phyloP scores from a whole-genome alignment of 1,140 invertebrate genomes.

The Trichonephila inaurata region DNA sequence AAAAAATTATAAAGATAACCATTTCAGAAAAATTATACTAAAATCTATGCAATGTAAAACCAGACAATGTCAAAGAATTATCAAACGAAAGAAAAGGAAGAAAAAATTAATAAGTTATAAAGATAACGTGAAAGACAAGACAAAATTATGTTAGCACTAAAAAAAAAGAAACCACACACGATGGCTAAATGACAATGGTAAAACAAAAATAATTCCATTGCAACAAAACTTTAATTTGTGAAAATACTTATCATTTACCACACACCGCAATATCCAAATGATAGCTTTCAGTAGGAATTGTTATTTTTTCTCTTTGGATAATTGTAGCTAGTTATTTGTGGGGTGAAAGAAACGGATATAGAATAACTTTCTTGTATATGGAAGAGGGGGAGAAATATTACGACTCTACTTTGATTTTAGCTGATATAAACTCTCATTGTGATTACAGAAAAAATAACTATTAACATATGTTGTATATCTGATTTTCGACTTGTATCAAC shows the following conservation, averaged over 20 bases:
- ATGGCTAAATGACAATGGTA: slow-evolving; percentile 12
- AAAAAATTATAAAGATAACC: no score
- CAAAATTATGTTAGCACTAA: neutral
- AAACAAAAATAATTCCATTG: neutral
- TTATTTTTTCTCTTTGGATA: neutral
- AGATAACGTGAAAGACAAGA: neutral
- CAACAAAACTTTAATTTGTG: slow-evolving; percentile 40
- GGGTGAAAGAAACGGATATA: slow-evolving; percentile 41
- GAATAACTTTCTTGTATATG: neutral
- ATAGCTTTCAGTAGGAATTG: slow-evolving; percentile 41
- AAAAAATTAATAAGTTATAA: neutral
- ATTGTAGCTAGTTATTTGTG: neutral
- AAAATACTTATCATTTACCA: slow-evolving; percentile 61
- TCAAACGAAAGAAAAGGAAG: neutral
- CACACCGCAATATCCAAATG: slow-evolving; percentile 58
- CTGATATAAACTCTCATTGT: neutral
- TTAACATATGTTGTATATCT: no score
- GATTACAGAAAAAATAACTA: neutral
- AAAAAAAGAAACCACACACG: slow-evolving; percentile 57
- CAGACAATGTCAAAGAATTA: no score
- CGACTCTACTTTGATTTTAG: neutral
- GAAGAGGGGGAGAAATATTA: no score
- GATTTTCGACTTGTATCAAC: no score
- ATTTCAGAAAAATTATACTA: no score
- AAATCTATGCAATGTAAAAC: no score